These are phyloP conservation scores for Callithrix jacchus DNA, from an alignment of 2,113 vertebrate species.

Conservation along the genomic window DNA sequence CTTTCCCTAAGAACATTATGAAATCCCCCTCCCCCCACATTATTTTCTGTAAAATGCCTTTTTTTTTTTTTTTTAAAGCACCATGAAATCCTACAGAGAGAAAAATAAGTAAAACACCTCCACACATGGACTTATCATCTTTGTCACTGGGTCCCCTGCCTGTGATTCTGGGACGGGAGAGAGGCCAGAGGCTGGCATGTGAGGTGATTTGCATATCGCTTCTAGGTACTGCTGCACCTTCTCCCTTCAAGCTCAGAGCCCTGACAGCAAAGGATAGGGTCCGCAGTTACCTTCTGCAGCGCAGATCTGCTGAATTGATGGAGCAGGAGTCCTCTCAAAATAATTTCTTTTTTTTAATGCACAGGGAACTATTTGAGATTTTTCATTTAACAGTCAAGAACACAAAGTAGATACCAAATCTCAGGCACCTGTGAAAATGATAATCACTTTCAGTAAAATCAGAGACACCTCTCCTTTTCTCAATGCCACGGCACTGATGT, in stretches of 20 bases:
- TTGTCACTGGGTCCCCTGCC: conserved; percentile 39
- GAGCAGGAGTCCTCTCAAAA: not conserved
- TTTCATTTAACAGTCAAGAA: conserved; percentile 36
- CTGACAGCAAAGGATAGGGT: not conserved
- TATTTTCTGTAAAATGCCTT: conserved; percentile 80
- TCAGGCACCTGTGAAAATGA: conserved; percentile 61
- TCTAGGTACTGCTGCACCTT: not conserved
- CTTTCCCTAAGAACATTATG: conserved; percentile 75
- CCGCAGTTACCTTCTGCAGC: too few relatives aligned
- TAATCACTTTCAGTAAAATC: not conserved
- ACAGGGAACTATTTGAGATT: conserved; percentile 51
- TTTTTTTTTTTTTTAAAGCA: conserved; percentile 79
- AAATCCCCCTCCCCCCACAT: conserved; percentile 65
- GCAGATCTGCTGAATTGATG: not conserved
- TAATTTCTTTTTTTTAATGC: not conserved
- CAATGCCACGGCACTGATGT: not conserved
- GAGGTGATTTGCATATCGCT: conserved; percentile 55
- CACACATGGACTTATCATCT: conserved; percentile 44
- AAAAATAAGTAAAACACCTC: conserved; percentile 66
- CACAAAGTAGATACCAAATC: conserved; percentile 38
- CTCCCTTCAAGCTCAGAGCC: conserved; percentile 29
- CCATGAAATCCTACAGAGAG: conserved; percentile 80
- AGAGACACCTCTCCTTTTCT: not conserved
- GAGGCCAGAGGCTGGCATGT: conserved; percentile 8
- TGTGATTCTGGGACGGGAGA: conserved; percentile 35